These are phyloP conservation scores for Trichogramma pretiosum DNA, from an alignment of 1,140 invertebrate genomes.

Conservation along the genomic window DNA sequence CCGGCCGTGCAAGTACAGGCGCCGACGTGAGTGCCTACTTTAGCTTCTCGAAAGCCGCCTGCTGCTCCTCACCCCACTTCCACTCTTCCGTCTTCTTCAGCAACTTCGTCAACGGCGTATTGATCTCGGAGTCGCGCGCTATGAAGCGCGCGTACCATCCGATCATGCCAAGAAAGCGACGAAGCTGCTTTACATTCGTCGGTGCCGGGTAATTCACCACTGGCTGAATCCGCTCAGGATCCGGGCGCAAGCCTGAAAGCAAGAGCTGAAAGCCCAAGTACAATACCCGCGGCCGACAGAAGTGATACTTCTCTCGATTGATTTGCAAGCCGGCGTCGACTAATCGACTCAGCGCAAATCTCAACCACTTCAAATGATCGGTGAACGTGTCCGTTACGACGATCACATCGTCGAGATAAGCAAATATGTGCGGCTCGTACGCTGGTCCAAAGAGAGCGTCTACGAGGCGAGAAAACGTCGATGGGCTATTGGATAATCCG, in stretches of 20 bases:
- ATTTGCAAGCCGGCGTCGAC: background rate
- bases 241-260: background rate
- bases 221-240: constrained; percentile 3
- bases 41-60: no score
- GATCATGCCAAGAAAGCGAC: constrained; percentile 26
- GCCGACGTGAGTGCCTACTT: no score
- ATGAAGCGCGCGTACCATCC: constrained; percentile 27
- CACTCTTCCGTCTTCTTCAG: no score
- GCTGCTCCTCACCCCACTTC: no score
- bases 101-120: no score
- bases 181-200: constrained; percentile 20
- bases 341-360: background rate
- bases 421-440: background rate
- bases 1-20: no score
- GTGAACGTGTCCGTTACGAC: background rate
- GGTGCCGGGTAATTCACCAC: constrained; percentile 19
- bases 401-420: background rate
- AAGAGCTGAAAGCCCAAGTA: no score
- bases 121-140: background rate
- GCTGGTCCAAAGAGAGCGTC: constrained; percentile 2
- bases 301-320: background rate
- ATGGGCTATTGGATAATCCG: background rate
- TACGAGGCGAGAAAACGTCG: background rate
- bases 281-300: background rate
- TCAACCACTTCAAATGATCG: background rate